Evolutionary conservation across 2,888 invertebrate species (phyloP), one percentile per base, ranked within the genome.

Genomic region (Rhagium mordax): DNA sequence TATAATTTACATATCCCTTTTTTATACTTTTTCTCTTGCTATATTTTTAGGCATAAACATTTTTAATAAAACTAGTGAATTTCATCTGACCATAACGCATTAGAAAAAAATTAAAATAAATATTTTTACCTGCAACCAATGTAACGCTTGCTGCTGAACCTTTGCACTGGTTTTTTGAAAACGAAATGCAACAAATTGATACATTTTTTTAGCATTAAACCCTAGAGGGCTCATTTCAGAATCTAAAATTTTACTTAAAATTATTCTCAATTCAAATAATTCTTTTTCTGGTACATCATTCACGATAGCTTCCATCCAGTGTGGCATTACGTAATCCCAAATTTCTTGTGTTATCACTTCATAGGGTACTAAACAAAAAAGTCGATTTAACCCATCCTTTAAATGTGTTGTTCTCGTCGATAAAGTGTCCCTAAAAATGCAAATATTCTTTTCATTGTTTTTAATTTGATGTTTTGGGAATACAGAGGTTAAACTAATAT

Each of bases 261-360:
- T 92, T 76, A 96, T 93, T 87, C 96, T 95, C 15, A 98, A 88
- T 84, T 97, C 96, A 61, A 91, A 89, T 53, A 96, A 89, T 84
- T 97, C 98, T 86, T 96, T 95, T 86, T 96, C 95, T 0, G 96
- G 95, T 0, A 97, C 96, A 85, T 97, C 96, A 74, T 95, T 94
- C 64, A 96, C 96, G 79, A 99, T 96, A 0, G 98, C 97, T 88
- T 98, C 98, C 94, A 99, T 95, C 99, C 99, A 99, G 82, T 96
- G 95, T 0, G 99, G 99, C 97, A 99, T 99, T 20, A 99, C 97
- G 86, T 95, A 95, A 86, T 98, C 96, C 99, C 99, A 99, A 70
- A 98, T 96, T 84, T 98, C 96, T 78, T 96, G 94, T 0, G 97
- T 96, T 78, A 99, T 96, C 24, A 99, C 95, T 82, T 99, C 98